A percentile compares a stretch with the other conserved stretches of the same genome.
phyloP scores from a whole-genome alignment of 2,797 vertebrate species.

The Pteronotus mesoamericanus region DNA sequence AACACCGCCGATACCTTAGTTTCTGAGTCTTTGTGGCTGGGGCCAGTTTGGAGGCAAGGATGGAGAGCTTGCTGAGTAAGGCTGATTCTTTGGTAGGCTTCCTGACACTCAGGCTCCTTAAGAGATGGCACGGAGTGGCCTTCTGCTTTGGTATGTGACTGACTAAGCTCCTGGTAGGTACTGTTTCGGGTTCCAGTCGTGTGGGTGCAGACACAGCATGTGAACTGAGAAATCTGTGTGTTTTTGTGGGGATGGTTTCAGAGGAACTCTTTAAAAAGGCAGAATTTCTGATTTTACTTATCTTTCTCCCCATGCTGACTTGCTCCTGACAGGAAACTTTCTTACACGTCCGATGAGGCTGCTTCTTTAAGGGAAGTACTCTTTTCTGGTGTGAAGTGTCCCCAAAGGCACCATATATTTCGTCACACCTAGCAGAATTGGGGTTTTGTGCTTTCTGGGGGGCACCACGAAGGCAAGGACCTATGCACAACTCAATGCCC shows the following conservation, averaged over 20 bases:
- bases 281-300: constrained; percentile 23
- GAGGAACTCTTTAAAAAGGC: constrained; percentile 46
- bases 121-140: constrained; percentile 54
- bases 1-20: constrained; percentile 20
- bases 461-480: background rate
- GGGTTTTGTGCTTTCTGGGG: background rate
- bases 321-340: constrained; percentile 58
- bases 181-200: background rate
- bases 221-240: constrained; percentile 42
- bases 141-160: constrained; percentile 68
- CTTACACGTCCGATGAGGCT: constrained; percentile 75
- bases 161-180: background rate
- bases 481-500: no score
- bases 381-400: constrained; percentile 18
- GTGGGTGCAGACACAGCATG: background rate
- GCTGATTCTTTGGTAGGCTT: constrained; percentile 81
- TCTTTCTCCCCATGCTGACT: background rate
- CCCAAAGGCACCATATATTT: constrained; percentile 75
- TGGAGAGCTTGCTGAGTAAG: constrained; percentile 80
- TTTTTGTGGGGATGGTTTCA: constrained; percentile 49
- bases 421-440: background rate
- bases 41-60: constrained; percentile 75
- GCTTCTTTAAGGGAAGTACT: constrained; percentile 75
- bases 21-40: constrained; percentile 55
- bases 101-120: constrained; percentile 64